These are phyloP conservation scores for Manacus vitellinus DNA, from an alignment of 2,113 vertebrate genomes.

Conservation along the genomic window DNA sequence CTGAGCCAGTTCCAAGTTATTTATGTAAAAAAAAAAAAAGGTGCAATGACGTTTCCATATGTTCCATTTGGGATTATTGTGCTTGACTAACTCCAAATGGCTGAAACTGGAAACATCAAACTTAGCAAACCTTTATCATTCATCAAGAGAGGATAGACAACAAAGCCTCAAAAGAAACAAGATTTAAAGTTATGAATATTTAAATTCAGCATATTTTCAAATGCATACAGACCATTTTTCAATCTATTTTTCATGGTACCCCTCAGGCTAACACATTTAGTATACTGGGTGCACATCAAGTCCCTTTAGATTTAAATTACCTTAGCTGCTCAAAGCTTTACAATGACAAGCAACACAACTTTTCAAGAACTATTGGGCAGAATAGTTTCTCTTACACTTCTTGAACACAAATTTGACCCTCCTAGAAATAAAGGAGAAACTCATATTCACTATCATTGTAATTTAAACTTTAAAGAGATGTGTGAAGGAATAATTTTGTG, in stretches of 20 bases:
- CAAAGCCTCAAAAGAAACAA: background rate
- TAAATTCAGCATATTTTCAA: conserved; percentile 9
- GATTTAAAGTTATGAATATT: conserved; percentile 9
- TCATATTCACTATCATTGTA: accelerated
- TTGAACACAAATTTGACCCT: background rate
- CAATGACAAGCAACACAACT: background rate
- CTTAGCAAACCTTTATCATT: background rate
- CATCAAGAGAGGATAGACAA: background rate
- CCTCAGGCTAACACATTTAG: background rate
- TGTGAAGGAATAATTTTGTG: accelerated
- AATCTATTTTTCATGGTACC: background rate
- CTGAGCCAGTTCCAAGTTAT: background rate
- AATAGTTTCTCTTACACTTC: background rate
- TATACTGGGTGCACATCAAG: background rate
- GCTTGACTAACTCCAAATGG: background rate
- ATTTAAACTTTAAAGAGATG: background rate
- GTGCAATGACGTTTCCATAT: background rate
- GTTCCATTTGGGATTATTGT: background rate
- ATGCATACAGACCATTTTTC: background rate
- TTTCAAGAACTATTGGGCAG: background rate
- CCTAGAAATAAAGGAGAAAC: accelerated
- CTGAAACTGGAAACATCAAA: background rate
- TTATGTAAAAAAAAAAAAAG: background rate
- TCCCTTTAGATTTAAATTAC: background rate
- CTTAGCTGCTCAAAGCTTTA: background rate